Percentiles rank a stretch among this genome's conserved stretches.
Conservation (phyloP, 2,113 vertebrate species). For the Barbus barbus region DNA sequence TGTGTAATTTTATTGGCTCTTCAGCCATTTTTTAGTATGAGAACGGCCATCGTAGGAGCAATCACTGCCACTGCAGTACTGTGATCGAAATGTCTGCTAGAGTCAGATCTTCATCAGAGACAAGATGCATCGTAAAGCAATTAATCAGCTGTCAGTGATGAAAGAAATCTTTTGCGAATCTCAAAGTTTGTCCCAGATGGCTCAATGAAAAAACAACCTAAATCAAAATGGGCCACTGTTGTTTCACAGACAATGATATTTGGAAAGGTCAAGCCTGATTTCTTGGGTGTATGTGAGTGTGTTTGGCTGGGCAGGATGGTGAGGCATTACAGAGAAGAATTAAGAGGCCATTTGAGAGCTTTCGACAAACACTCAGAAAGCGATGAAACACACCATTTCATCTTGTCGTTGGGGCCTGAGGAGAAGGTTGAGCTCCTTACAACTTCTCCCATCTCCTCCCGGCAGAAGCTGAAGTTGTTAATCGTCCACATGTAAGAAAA, state of each 20-base stretch:
- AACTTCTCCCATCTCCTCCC: constrained; percentile 99
- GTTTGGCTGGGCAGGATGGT: not conserved
- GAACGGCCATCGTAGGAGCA: not conserved
- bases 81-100: not conserved
- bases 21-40: not conserved
- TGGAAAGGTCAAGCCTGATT: not conserved
- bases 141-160: not conserved
- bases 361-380: not conserved
- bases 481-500: constrained; percentile 99
- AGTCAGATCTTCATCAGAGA: not conserved
- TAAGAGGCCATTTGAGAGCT: constrained; percentile 24
- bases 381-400: constrained; percentile 86
- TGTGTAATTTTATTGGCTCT: not conserved
- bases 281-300: not conserved
- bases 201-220: not conserved
- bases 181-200: not conserved
- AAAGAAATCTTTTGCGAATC: not conserved
- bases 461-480: constrained; percentile 99
- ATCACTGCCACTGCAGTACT: not conserved
- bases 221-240: not conserved
- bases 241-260: constrained; percentile 7
- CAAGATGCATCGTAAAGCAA: not conserved
- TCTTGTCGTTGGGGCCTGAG: constrained; percentile 97
- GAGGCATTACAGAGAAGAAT: not conserved
- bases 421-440: constrained; percentile 99